Conservation (phyloP, 2,797 vertebrate genomes). For the Enteromius mattozi region DNA sequence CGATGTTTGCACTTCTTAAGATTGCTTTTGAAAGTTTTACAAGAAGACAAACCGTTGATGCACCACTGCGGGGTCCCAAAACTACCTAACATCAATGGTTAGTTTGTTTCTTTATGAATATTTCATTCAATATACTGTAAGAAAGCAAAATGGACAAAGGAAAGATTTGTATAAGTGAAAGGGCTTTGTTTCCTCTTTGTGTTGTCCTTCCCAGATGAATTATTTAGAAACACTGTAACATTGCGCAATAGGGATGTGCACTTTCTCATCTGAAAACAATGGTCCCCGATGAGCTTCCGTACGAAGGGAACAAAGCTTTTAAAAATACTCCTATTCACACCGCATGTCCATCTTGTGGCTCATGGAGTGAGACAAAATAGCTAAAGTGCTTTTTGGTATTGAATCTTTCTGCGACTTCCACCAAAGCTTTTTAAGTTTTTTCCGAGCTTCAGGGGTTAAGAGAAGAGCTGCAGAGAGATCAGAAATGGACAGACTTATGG, state of each 20-base stretch:
- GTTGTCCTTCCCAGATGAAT: slow-evolving; percentile 70
- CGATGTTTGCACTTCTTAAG: slow-evolving; percentile 36
- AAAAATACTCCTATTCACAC: slow-evolving; percentile 55
- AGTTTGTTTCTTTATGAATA: slow-evolving; percentile 74
- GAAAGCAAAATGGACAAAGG: slow-evolving; percentile 66
- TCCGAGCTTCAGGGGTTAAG: slow-evolving; percentile 21
- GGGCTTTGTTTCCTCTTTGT: slow-evolving; percentile 57
- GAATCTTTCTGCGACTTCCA: slow-evolving; percentile 29
- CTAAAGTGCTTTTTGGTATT: slow-evolving; percentile 50
- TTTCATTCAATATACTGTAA: slow-evolving; percentile 68
- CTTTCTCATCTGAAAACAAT: slow-evolving; percentile 69
- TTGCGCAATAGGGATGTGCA: slow-evolving; percentile 67
- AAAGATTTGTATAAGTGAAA: slow-evolving; percentile 66
- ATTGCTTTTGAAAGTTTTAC: slow-evolving; percentile 52
- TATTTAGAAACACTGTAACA: slow-evolving; percentile 72
- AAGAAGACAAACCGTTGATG: slow-evolving; percentile 53
- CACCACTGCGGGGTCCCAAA: slow-evolving; percentile 43
- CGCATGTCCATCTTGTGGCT: neutral
- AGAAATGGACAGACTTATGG: slow-evolving; percentile 1
- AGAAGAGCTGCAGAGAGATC: neutral
- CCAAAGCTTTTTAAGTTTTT: slow-evolving; percentile 38
- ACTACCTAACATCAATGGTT: slow-evolving; percentile 29
- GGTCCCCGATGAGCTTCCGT: slow-evolving; percentile 67
- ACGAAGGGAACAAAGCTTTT: slow-evolving; percentile 77
- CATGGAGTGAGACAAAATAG: slow-evolving; percentile 39